A percentile compares a stretch with the other conserved stretches of the same genome.
Evolutionary conservation across 2,113 vertebrate species (phyloP).

Genomic region (Propithecus coquereli): DNA sequence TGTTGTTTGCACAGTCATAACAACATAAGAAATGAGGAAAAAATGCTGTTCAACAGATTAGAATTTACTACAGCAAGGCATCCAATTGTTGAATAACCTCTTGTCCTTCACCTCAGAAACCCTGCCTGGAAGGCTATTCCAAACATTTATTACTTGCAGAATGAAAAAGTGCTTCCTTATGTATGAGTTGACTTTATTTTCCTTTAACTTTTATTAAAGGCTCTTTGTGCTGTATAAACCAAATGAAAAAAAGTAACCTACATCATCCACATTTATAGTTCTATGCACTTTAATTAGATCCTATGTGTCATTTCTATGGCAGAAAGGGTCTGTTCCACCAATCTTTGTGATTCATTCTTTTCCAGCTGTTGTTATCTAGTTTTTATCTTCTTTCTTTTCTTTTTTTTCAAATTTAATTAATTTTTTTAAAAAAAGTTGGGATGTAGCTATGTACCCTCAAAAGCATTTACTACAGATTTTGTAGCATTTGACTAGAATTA

Average conservation of each 20-base stretch:
- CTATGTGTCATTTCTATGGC: background rate
- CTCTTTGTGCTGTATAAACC: background rate
- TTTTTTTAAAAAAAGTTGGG: conserved; percentile 25
- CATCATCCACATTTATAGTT: background rate
- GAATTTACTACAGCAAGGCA: background rate
- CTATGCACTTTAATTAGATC: background rate
- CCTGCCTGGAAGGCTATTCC: background rate
- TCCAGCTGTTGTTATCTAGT: background rate
- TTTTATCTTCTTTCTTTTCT: background rate
- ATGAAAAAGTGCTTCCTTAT: conserved; percentile 43
- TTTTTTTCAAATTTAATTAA: conserved; percentile 24
- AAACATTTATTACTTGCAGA: conserved; percentile 27
- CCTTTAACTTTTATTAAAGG: conserved; percentile 35
- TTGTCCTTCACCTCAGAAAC: conserved; percentile 17
- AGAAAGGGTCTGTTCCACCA: background rate
- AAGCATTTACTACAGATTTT: conserved; percentile 23
- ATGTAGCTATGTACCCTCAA: background rate
- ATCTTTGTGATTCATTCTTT: background rate
- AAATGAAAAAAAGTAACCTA: background rate
- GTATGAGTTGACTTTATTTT: conserved; percentile 11
- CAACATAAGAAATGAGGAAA: background rate
- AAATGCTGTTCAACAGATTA: background rate
- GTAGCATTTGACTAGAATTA: conserved; percentile 1
- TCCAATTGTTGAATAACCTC: background rate
- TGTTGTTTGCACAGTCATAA: background rate